A percentile compares a stretch with the other conserved stretches of the same genome.
These are phyloP conservation scores for Megaceryle maxima DNA, from an alignment of 2,113 vertebrate genomes.

Conservation along the genomic window DNA sequence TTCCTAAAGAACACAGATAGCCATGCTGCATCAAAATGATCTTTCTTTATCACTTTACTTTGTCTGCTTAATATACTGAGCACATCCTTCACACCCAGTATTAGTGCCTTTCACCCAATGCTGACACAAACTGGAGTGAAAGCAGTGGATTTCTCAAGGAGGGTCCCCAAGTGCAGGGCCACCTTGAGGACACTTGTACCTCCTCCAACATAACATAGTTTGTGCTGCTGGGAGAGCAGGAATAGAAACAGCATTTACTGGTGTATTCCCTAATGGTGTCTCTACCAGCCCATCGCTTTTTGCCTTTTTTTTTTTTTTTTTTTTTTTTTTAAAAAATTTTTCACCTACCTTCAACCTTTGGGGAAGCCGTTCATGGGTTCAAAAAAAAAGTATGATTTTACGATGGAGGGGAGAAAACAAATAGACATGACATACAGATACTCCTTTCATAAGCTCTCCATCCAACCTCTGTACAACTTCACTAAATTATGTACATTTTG, in stretches of 20 bases:
- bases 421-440: not conserved
- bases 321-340: not conserved
- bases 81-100: not conserved
- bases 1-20: conserved; percentile 17
- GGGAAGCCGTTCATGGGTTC: no score
- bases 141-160: not conserved
- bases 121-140: not conserved
- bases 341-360: not conserved
- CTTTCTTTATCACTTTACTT: conserved; percentile 28
- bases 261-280: not conserved
- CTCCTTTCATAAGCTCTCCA: not conserved
- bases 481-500: not conserved
- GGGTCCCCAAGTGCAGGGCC: not conserved
- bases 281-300: not conserved
- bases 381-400: no score
- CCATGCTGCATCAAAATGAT: conserved; percentile 16
- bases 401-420: not conserved
- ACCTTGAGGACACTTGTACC: not conserved
- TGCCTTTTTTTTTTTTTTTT: not conserved
- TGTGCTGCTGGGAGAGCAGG: not conserved
- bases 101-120: not conserved
- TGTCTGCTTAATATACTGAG: conserved; percentile 2
- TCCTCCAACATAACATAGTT: not conserved
- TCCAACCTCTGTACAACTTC: not conserved
- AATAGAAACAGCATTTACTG: not conserved